Percentiles rank a stretch among this genome's conserved stretches.
Evolutionary conservation across 2,113 vertebrate genomes (phyloP).

Genomic region (Psittacula cyanocephala): DNA sequence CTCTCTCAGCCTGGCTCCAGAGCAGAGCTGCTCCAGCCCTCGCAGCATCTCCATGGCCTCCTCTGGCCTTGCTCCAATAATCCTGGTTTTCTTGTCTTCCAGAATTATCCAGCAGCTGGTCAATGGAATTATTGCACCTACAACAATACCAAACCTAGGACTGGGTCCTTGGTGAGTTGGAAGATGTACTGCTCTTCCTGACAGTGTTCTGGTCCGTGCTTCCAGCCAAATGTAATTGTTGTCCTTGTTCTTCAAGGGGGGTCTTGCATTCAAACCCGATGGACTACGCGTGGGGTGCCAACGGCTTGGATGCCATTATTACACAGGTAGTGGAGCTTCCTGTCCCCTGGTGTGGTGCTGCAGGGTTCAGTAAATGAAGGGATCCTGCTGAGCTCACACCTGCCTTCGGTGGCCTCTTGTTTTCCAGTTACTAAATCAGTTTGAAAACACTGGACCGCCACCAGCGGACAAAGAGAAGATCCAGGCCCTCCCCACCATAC

Average conservation of each 20-base stretch:
- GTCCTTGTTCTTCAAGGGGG: conserved; percentile 79
- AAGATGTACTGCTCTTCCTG: not conserved
- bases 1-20: not conserved
- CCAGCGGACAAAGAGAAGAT: conserved; percentile 96
- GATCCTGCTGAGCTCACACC: not conserved
- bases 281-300: conserved; percentile 97
- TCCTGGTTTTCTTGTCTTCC: not conserved
- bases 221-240: not conserved
- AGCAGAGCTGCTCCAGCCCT: not conserved
- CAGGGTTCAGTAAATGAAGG: not conserved
- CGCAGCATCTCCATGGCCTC: not conserved
- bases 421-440: conserved; percentile 94
- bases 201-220: not conserved
- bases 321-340: conserved; percentile 82
- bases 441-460: conserved; percentile 97
- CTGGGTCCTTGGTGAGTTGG: conserved; percentile 92
- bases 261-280: conserved; percentile 96
- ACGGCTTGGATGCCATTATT: conserved; percentile 93
- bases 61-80: not conserved
- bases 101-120: conserved; percentile 97
- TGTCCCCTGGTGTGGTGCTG: accelerated
- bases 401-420: not conserved
- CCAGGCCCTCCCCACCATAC: conserved; percentile 90
- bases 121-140: conserved; percentile 93
- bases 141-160: conserved; percentile 92